These are phyloP conservation scores for Xestia ashworthii DNA, from an alignment of 2,888 invertebrate species.

Conservation along the genomic window DNA sequence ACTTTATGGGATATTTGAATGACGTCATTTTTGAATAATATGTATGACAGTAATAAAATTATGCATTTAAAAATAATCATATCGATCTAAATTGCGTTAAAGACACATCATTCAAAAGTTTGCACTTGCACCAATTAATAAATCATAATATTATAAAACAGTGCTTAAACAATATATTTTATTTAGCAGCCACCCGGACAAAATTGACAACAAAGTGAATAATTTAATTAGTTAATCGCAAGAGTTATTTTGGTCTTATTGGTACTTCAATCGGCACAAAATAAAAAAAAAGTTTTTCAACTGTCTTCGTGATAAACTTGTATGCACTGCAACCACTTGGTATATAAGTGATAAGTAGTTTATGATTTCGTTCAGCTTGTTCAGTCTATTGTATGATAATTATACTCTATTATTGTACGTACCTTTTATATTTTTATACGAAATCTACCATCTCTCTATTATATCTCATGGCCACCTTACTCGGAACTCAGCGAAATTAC, in stretches of 20 bases:
- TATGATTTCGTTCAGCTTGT: neutral
- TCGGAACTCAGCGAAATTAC: conserved; percentile 57
- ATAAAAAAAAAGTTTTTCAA: too few species aligned
- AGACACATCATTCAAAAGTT: neutral
- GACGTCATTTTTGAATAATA: neutral
- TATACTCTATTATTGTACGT: too few species aligned
- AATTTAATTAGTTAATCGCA: neutral
- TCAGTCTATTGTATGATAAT: too few species aligned
- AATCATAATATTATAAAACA: neutral
- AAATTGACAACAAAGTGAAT: neutral
- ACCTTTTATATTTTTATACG: neutral
- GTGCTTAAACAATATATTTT: neutral
- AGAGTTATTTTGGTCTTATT: neutral
- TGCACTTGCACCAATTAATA: neutral
- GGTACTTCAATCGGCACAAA: too few species aligned
- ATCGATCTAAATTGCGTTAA: neutral
- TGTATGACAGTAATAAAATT: too few species aligned
- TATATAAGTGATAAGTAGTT: neutral
- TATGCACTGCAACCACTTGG: neutral
- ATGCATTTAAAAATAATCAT: neutral
- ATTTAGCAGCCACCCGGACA: neutral
- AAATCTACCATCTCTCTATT: neutral
- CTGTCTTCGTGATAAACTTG: neutral
- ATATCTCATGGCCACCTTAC: conserved; percentile 39
- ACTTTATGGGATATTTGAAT: conserved; percentile 17